These are phyloP conservation scores for Arctocebus calabarensis DNA, from an alignment of 2,797 vertebrate genomes.

Conservation along the genomic window DNA sequence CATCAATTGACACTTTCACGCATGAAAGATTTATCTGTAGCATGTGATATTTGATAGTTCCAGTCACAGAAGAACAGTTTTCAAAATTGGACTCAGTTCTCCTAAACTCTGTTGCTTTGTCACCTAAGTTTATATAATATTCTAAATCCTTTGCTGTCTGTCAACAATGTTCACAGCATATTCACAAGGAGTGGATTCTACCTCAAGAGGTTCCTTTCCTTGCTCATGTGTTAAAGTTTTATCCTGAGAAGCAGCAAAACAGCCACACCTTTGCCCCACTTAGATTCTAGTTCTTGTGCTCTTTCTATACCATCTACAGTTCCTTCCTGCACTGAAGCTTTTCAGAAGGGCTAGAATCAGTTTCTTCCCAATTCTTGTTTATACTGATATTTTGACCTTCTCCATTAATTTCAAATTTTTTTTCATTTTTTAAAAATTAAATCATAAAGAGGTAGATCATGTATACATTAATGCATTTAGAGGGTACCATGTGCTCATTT, in stretches of 20 bases:
- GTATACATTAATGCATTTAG: too few relatives aligned
- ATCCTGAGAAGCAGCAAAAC: background rate
- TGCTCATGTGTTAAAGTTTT: background rate
- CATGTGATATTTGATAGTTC: background rate
- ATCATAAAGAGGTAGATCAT: too few relatives aligned
- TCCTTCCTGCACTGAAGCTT: background rate
- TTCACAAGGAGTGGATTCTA: background rate
- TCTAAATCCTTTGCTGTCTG: background rate
- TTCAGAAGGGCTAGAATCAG: background rate
- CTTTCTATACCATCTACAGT: background rate
- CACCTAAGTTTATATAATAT: background rate
- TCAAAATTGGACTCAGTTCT: background rate
- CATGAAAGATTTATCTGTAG: background rate
- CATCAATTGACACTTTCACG: background rate
- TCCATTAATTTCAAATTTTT: background rate
- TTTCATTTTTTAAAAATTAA: too few relatives aligned
- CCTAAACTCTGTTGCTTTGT: background rate
- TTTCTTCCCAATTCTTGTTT: background rate
- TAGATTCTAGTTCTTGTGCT: background rate
- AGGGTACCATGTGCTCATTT: too few relatives aligned
- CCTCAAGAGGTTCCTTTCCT: background rate
- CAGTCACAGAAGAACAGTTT: background rate
- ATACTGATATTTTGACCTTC: background rate
- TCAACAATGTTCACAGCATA: background rate
- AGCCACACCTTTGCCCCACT: background rate